These are phyloP conservation scores for Oreochromis mossambicus DNA, from an alignment of 2,797 vertebrate genomes.

Conservation along the genomic window DNA sequence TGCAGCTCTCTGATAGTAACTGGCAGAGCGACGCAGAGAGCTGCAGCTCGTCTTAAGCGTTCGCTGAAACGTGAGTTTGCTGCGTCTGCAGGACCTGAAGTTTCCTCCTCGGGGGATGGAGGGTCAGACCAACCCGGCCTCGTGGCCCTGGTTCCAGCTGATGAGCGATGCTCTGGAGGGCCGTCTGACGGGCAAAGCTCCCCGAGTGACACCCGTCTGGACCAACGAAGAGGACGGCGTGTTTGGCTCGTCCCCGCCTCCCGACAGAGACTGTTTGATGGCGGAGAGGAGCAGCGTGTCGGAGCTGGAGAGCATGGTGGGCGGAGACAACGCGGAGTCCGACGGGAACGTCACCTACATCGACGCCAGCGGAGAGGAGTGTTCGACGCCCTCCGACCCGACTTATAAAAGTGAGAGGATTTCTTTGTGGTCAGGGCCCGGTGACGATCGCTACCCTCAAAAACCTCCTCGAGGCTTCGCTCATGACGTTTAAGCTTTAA, in stretches of 20 bases:
- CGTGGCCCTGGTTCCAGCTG: conserved; percentile 76
- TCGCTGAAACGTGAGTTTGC: not conserved
- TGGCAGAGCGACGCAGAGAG: fast-evolving
- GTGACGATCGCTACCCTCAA: not conserved
- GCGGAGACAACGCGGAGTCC: conserved; percentile 15
- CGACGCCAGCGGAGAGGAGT: conserved; percentile 72
- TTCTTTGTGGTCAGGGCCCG: not conserved
- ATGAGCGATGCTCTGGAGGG: conserved; percentile 73
- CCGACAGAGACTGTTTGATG: conserved; percentile 52
- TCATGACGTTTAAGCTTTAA: not conserved
- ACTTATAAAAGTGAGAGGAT: conserved; percentile 61
- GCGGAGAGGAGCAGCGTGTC: conserved; percentile 49
- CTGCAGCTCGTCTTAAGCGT: not conserved
- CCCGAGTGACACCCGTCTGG: conserved; percentile 62
- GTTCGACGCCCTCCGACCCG: conserved; percentile 56
- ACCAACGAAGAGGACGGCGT: conserved; percentile 61
- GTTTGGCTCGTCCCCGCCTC: conserved; percentile 41
- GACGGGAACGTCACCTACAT: conserved; percentile 63
- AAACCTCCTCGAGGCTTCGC: not conserved
- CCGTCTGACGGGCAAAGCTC: conserved; percentile 55
- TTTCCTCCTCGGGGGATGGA: conserved; percentile 73
- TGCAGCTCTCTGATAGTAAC: not conserved
- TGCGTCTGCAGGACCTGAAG: conserved; percentile 64
- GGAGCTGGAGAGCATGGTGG: conserved; percentile 56
- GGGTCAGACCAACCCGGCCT: conserved; percentile 61